Evolutionary conservation across 2,888 invertebrate genomes (phyloP).

Genomic region (Parasteatoda lunata): DNA sequence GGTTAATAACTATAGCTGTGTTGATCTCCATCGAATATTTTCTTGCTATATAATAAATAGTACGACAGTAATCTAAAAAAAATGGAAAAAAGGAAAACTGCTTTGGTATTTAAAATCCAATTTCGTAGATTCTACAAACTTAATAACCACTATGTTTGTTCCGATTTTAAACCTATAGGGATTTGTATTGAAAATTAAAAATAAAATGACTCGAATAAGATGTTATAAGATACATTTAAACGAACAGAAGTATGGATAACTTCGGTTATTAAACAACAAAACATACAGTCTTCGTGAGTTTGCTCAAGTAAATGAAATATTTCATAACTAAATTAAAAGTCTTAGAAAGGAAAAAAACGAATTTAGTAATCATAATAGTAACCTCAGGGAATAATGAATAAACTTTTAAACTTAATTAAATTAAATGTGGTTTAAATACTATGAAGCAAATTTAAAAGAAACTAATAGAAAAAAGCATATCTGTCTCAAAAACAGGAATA

Average conservation of each 20-base stretch:
- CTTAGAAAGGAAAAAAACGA: constrained; percentile 1
- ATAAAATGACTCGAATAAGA: not conserved
- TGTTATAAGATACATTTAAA: not conserved
- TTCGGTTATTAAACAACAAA: constrained; percentile 19
- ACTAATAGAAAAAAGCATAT: not conserved
- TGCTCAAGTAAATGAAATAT: constrained; percentile 8
- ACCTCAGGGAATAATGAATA: constrained; percentile 3
- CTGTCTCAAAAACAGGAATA: not conserved
- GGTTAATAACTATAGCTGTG: no score
- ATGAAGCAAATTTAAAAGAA: not conserved
- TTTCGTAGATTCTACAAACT: not conserved
- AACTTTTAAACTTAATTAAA: constrained; percentile 9
- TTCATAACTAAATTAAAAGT: constrained; percentile 18
- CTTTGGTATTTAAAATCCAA: no score
- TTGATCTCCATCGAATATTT: no score
- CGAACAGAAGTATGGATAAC: constrained; percentile 2
- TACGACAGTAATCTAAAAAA: no score
- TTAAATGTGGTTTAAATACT: not conserved
- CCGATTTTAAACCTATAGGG: not conserved
- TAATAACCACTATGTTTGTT: not conserved
- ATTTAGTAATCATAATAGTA: not conserved
- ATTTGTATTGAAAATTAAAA: constrained; percentile 17
- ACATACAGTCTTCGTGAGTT: not conserved
- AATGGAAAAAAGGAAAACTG: no score
- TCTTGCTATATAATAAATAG: no score